phyloP scores from a whole-genome alignment of 2,797 vertebrate genomes.

The Sciurus vulgaris region DNA sequence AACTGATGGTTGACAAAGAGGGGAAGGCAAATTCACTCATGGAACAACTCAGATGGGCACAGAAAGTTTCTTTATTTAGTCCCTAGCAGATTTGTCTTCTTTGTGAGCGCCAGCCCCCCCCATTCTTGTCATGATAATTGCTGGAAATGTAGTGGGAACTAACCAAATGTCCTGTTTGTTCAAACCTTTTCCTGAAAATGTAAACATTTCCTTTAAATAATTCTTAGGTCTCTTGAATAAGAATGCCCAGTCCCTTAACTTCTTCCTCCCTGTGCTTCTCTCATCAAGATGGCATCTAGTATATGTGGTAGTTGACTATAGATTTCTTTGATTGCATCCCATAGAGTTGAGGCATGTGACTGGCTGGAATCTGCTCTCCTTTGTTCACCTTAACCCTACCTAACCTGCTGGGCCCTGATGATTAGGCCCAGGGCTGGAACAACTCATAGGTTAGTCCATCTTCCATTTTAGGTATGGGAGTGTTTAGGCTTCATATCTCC shows the following conservation, averaged over 20 bases:
- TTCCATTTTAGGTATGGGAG: background rate
- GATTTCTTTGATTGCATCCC: slow-evolving; percentile 5
- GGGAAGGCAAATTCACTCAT: background rate
- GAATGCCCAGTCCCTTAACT: background rate
- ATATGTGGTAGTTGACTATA: background rate
- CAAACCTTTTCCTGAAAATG: background rate
- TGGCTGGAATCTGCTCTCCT: background rate
- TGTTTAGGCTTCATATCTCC: background rate
- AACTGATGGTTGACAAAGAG: background rate
- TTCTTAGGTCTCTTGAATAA: slow-evolving; percentile 25
- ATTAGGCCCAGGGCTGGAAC: background rate
- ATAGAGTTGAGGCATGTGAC: background rate
- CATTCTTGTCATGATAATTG: background rate
- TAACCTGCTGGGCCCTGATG: background rate
- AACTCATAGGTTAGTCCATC: background rate
- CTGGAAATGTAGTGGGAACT: background rate
- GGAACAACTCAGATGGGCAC: background rate
- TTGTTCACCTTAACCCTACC: background rate
- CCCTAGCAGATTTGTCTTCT: background rate
- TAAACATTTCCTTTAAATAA: slow-evolving; percentile 27
- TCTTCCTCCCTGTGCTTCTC: background rate
- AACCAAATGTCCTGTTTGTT: background rate
- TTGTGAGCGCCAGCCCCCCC: background rate
- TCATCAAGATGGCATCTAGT: background rate
- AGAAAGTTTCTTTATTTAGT: slow-evolving; percentile 25